Percentiles rank a stretch among this genome's conserved stretches.
These are phyloP conservation scores for Perca flavescens DNA, from an alignment of 2,113 vertebrate genomes.

Conservation along the genomic window DNA sequence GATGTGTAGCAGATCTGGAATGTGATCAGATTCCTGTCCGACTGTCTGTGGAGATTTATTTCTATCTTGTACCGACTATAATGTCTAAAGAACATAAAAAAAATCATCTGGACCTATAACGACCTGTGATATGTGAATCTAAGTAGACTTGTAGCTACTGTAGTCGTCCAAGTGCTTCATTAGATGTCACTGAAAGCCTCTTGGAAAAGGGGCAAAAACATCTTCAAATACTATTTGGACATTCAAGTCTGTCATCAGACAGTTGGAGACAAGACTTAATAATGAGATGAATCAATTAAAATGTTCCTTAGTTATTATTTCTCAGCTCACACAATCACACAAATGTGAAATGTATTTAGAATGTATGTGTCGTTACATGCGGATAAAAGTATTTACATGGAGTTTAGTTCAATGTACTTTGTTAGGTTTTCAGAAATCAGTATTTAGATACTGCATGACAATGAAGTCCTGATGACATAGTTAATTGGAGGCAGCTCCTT, in stretches of 20 bases:
- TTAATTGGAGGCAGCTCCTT: neutral
- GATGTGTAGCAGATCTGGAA: neutral
- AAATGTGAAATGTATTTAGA: neutral
- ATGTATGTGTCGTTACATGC: neutral
- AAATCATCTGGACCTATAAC: neutral
- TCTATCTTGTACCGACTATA: no score
- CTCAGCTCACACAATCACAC: neutral
- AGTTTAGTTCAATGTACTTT: neutral
- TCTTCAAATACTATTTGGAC: neutral
- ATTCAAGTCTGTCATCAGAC: conserved; percentile 7
- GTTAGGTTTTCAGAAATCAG: neutral
- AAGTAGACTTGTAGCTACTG: neutral
- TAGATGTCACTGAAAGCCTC: neutral
- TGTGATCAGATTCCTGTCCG: neutral
- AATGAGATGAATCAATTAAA: neutral
- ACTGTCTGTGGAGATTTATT: neutral
- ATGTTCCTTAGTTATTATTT: neutral
- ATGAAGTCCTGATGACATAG: neutral
- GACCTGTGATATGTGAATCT: neutral
- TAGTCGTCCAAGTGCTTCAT: neutral
- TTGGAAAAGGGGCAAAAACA: neutral
- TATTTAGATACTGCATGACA: neutral
- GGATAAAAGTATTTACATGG: neutral
- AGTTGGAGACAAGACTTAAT: neutral
- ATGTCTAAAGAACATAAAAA: neutral